Conservation (phyloP, 2,797 vertebrate genomes). For the Acanthurus lineatus region DNA sequence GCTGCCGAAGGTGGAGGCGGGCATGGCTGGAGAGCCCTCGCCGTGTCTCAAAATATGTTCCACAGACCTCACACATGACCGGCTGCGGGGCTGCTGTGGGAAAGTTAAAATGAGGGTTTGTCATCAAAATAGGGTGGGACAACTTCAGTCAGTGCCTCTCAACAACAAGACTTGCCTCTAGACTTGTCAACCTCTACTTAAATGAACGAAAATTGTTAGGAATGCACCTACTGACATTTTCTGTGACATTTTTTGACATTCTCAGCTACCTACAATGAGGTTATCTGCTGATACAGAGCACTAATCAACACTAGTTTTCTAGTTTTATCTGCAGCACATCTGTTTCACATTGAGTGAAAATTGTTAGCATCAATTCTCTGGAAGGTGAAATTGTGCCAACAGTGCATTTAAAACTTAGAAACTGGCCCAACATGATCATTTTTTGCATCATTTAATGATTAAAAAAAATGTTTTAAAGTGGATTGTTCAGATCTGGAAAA, state of each 20-base stretch:
- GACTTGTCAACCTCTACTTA: not conserved
- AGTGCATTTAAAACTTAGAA: no score
- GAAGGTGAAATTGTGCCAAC: not conserved
- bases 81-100: slow-evolving; percentile 49
- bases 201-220: not conserved
- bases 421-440: no score
- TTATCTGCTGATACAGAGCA: not conserved
- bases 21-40: slow-evolving; percentile 85
- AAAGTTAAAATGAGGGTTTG: slow-evolving; percentile 24
- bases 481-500: not conserved
- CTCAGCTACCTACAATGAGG: not conserved
- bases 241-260: no score
- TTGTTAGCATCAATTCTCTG: not conserved
- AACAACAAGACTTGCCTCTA: not conserved
- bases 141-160: not conserved
- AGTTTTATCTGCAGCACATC: not conserved
- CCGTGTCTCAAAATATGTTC: slow-evolving; percentile 80
- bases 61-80: slow-evolving; percentile 82
- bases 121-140: slow-evolving; percentile 1
- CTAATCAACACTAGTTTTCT: not conserved
- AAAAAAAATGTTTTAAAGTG: no score
- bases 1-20: slow-evolving; percentile 83
- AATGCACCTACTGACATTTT: not conserved
- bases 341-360: not conserved
- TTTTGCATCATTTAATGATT: no score